Base-by-base conservation (phyloP, 2,888 invertebrate species). In the Diaprepes abbreviatus region DNA sequence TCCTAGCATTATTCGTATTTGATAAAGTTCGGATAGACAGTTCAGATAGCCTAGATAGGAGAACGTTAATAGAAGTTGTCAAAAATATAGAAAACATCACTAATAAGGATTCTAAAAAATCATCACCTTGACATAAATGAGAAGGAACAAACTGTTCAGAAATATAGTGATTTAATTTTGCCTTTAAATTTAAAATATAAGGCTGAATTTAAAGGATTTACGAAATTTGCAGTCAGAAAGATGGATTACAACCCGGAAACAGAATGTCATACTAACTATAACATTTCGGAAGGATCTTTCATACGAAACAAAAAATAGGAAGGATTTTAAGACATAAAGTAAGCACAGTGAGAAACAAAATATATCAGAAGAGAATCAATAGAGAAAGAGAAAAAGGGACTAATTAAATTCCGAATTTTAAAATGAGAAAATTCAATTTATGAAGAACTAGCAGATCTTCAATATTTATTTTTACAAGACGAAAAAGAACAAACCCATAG, bases 241-340 rank as follows among this genome's bases (percentile, higher is more conserved):
- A n/a, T n/a, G n/a, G n/a, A n/a, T n/a, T n/a, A n/a, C n/a, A n/a
- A n/a, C n/a, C n/a, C n/a, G n/a, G n/a, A n/a, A n/a, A n/a, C n/a
- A n/a, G n/a, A n/a, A n/a, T n/a, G n/a, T n/a, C n/a, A n/a, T n/a
- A n/a, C n/a, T n/a, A n/a, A n/a, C n/a, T n/a, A n/a, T 38, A 38
- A n/a, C 12, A 35, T 38, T 38, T 16, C 38, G 6, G 31, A 64
- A 38, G 36, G 54, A 64, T 9, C 16, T 62, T 17, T 7, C 28
- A 5, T 50, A 24, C 12, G 52, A 52, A 62, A 55, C 9, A 62
- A 14, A 48, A 62, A 21, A 50, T 17, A 62, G 33, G 17, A 62
- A 62, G 28, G 52, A 10, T n/a, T 52, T 50, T 31, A 40, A 60
- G 40, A 14, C 16, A 4, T 16, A 38, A 16, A 14, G 14, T 5